phyloP scores from a whole-genome alignment of 2,888 invertebrate genomes.

The Eupeodes latifasciatus region DNA sequence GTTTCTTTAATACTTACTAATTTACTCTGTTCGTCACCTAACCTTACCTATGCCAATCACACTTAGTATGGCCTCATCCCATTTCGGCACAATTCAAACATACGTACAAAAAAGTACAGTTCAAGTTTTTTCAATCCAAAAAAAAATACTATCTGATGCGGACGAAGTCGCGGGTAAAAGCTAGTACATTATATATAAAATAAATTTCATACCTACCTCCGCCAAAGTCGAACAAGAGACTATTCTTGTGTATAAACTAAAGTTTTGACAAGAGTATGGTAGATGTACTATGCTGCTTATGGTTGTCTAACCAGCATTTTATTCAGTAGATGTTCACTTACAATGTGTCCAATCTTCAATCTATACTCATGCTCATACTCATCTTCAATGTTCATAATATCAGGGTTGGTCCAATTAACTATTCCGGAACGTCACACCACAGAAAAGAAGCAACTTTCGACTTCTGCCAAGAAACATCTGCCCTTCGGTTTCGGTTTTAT shows the following conservation, averaged over 20 bases:
- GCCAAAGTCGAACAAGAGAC: constrained; percentile 15
- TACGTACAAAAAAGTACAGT: too few relatives aligned
- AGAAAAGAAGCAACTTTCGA: constrained; percentile 63
- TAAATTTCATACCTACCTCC: background rate
- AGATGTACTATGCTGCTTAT: too few relatives aligned
- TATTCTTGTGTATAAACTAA: background rate
- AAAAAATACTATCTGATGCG: too few relatives aligned
- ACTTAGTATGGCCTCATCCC: too few relatives aligned
- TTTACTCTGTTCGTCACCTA: too few relatives aligned
- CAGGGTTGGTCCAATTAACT: constrained; percentile 62
- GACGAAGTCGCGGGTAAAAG: too few relatives aligned
- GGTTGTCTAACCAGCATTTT: constrained; percentile 59
- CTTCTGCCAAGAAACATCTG: constrained; percentile 67
- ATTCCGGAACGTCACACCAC: constrained; percentile 65
- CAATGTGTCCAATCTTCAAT: constrained; percentile 61
- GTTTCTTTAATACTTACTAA: too few relatives aligned
- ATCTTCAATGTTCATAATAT: constrained; percentile 5
- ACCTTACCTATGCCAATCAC: too few relatives aligned
- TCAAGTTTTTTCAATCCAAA: too few relatives aligned
- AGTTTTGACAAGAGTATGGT: background rate
- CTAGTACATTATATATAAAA: background rate
- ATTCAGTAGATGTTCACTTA: constrained; percentile 22
- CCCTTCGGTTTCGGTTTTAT: constrained; percentile 34
- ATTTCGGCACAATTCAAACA: too few relatives aligned
- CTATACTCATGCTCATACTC: constrained; percentile 25